Evolutionary conservation across 2,113 vertebrate species (phyloP), one percentile per base, ranked within the genome.

Genomic region (Chiloscyllium plagiosum): DNA sequence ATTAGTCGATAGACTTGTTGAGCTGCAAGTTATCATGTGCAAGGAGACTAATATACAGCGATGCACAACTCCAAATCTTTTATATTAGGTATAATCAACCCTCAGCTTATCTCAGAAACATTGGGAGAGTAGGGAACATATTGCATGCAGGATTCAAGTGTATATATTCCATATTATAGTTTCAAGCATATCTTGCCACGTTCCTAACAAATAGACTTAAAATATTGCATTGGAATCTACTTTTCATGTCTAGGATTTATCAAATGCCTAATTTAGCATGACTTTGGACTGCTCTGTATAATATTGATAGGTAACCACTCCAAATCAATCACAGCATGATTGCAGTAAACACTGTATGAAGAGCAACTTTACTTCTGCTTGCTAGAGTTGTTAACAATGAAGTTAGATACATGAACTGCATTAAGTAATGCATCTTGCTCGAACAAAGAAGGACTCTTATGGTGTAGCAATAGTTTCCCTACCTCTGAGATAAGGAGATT

Each of bases 291-390:
- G 26, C 87, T 65, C 52, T 33, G 15, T 13, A 65, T 61, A 92
- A 92, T 92, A 92, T 92, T 65, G 89, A 37, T 93, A 93, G 42
- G n/a, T 65, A 68, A 68, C 61, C 61, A 93, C 65, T 37, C 56
- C 89, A 66, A 93, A 93, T 93, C 61, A 93, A 93, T 93, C 89
- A 93, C 89, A 93, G 89, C 61, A 93, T 93, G 61, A 93, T 33
- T 93, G 61, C 89, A 68, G 89, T 68, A 68, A 93, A 68, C 0
- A 17, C 56, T 7, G n/a, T 66, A 61, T 66, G 61, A 93, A 93
- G 19, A 37, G 61, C 19, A 22, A 66, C 19, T 93, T 66, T 37
- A 68, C 61, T 93, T 6, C 89, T 93, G 33, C 89, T 65, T 93
- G 89, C 89, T n/a, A 93, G 87, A 90, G 56, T 66, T 6, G 4